Evolutionary conservation across 2,797 vertebrate genomes (phyloP).

Genomic region (Hydrophis major): DNA sequence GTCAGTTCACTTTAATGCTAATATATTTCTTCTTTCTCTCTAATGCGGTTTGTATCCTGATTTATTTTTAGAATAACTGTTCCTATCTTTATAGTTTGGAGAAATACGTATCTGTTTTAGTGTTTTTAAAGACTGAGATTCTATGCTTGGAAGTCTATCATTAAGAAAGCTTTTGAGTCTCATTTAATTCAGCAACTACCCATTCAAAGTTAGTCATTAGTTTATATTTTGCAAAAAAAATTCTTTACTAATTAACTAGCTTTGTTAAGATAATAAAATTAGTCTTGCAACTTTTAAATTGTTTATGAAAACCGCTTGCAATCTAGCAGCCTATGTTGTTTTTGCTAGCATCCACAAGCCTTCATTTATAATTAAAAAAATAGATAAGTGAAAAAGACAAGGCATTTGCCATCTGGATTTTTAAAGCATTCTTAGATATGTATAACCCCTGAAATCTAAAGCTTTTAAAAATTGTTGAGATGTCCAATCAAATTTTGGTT

Average conservation of each 20-base stretch:
- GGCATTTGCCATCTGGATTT: background rate
- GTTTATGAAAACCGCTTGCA: background rate
- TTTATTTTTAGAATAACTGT: slow-evolving; percentile 3
- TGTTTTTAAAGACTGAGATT: background rate
- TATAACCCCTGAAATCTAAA: background rate
- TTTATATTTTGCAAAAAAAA: background rate
- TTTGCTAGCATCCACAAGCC: background rate
- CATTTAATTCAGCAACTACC: background rate
- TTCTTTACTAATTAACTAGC: background rate
- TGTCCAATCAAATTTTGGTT: background rate
- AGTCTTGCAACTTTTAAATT: background rate
- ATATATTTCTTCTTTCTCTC: background rate
- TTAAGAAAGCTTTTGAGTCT: background rate
- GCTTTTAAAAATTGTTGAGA: background rate
- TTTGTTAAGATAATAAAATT: background rate
- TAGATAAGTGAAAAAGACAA: background rate
- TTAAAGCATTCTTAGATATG: background rate
- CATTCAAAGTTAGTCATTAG: background rate
- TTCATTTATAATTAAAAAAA: background rate
- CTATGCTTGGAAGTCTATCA: background rate
- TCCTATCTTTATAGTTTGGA: background rate
- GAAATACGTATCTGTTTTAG: background rate
- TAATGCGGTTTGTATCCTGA: background rate
- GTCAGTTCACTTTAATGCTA: background rate
- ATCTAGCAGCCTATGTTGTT: background rate